Conservation (phyloP, 2,113 vertebrate genomes). For the human region DNA sequence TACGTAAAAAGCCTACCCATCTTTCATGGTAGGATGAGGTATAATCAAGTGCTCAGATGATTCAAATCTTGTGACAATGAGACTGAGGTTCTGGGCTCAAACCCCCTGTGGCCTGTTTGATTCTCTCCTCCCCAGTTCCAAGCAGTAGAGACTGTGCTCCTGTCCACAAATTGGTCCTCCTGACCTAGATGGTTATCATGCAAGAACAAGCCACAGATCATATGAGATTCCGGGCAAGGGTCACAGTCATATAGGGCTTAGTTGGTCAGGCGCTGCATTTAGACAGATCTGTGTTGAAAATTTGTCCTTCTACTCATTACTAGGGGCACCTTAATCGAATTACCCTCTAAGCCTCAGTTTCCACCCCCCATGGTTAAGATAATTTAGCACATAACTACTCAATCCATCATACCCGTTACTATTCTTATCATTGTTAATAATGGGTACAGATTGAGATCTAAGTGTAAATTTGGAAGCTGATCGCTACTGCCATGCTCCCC, state of each 20-base stretch:
- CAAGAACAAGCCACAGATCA: neutral
- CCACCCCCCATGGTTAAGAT: neutral
- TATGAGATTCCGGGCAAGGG: slow-evolving; percentile 9
- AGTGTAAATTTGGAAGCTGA: slow-evolving; percentile 12
- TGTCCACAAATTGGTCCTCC: neutral
- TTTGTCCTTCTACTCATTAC: neutral
- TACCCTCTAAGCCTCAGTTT: neutral
- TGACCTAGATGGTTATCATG: neutral
- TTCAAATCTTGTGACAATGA: slow-evolving; percentile 11
- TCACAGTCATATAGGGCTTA: neutral
- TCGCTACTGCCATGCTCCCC: neutral
- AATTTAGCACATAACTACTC: slow-evolving; percentile 3
- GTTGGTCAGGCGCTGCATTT: neutral
- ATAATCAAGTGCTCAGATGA: neutral
- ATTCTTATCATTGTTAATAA: neutral
- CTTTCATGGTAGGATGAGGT: slow-evolving; percentile 3
- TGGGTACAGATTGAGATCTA: neutral
- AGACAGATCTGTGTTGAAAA: slow-evolving; percentile 20
- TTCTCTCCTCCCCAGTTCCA: neutral
- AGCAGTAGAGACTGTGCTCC: neutral
- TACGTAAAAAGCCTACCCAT: slow-evolving; percentile 1
- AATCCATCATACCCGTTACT: neutral
- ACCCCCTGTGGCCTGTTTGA: neutral
- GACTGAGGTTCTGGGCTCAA: neutral
- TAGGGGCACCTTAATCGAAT: neutral